These are phyloP conservation scores for Sardinella longiceps DNA, from an alignment of 2,797 vertebrate genomes.

Conservation along the genomic window DNA sequence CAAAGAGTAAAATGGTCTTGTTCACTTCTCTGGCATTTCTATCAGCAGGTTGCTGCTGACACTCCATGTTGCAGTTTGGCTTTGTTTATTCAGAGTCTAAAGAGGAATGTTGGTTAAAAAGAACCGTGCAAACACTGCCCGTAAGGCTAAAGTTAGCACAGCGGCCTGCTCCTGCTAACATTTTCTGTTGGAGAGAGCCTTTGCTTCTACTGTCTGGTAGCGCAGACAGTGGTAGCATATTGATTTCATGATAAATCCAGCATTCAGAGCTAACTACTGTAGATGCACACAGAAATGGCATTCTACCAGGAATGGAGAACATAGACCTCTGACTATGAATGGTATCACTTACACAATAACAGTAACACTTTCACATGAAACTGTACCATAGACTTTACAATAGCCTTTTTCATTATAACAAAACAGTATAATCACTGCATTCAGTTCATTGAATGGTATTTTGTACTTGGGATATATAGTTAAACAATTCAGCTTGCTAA, in stretches of 20 bases:
- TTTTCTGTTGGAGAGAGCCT: not conserved
- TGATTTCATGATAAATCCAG: not conserved
- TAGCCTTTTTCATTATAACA: slow-evolving; percentile 31
- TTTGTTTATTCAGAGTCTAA: slow-evolving; percentile 70
- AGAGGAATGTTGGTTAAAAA: slow-evolving; percentile 65
- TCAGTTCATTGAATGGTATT: slow-evolving; percentile 14
- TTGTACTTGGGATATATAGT: not conserved
- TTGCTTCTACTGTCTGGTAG: not conserved
- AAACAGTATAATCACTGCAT: not conserved
- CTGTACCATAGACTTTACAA: slow-evolving; percentile 23
- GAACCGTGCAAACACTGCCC: slow-evolving; percentile 22
- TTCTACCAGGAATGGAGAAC: slow-evolving; percentile 34
- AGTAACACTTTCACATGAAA: slow-evolving; percentile 52
- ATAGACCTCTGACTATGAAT: slow-evolving; percentile 38
- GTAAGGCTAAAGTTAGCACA: slow-evolving; percentile 22
- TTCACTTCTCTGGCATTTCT: slow-evolving; percentile 64
- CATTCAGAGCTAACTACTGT: not conserved
- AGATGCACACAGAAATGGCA: not conserved
- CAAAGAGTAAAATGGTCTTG: slow-evolving; percentile 69
- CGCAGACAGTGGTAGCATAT: not conserved
- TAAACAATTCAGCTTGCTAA: not conserved
- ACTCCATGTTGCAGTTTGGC: slow-evolving; percentile 50
- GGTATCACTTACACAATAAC: slow-evolving; percentile 46
- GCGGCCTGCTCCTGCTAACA: slow-evolving; percentile 12
- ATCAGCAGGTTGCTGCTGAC: slow-evolving; percentile 63